Evolutionary conservation across 1,140 invertebrate species (phyloP), one percentile per base, ranked within the genome.

Genomic region (Diabrotica undecimpunctata): DNA sequence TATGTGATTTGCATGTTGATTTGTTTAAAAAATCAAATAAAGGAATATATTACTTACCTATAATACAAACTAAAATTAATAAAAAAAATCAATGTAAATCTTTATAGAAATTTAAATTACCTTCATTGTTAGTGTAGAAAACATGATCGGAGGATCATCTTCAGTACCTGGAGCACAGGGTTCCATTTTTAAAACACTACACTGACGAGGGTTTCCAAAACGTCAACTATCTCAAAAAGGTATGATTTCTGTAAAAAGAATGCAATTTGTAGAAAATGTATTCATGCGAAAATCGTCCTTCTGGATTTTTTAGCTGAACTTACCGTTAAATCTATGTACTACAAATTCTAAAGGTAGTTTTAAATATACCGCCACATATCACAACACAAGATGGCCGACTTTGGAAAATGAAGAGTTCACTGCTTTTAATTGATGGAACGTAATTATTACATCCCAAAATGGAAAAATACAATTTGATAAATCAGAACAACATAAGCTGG

Each of bases 131-230:
- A 68, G 65, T 11, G 64, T 65, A 46, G 69, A 70, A 62, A 71
- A 65, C 63, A 68, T 60, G 50, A 66, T 57, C n/a, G 64, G 67
- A 8, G 69, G 63, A 46, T 77, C 75, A 62, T 76, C 74, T 72
- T 77, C 75, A 14, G 75, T 77, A 41, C 75, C 75, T 6, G 74
- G 75, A 39, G 75, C 74, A 13, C 67, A 67, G 36, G 75, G 75
- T 64, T 77, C 75, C 74, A 75, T 77, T 62, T 70, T 53, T 50
- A 8, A 51, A 52, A 46, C 59, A 55, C 59, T 62, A 68, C 63
- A 55, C 63, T 67, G 37, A 61, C 11, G 7, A 13, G 11, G 38
- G 13, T 60, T 60, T 59, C 25, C 39, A 55, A 59, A 54, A 35
- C 6, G 37, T 46, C 25, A 39, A 10, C 8, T 37, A 55, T 63